These are phyloP conservation scores for Sardinella longiceps DNA, from an alignment of 2,797 vertebrate species.

Conservation along the genomic window DNA sequence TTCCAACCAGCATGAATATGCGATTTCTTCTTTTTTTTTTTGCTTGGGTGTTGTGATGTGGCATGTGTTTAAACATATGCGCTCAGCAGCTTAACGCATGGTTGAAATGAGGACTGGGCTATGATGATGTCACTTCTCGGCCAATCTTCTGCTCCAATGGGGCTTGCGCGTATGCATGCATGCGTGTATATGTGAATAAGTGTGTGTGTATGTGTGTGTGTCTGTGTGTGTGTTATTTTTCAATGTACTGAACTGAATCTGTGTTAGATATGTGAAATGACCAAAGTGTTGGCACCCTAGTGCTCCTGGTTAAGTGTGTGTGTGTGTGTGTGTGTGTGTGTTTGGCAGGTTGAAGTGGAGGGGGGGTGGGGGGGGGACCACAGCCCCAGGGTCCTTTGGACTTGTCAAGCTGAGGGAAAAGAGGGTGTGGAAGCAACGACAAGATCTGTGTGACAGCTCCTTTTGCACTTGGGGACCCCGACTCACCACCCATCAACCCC, in stretches of 20 bases:
- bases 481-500: conserved; percentile 44
- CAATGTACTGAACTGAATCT: not conserved
- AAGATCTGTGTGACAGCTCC: conserved; percentile 69
- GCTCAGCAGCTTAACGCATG: not conserved
- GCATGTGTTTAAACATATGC: not conserved
- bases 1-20: conserved; percentile 1
- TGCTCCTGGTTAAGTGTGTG: conserved; percentile 42
- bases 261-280: conserved; percentile 1
- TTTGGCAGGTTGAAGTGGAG: conserved; percentile 40
- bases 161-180: not conserved
- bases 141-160: conserved; percentile 21
- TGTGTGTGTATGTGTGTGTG: not conserved
- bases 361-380: conserved; percentile 54
- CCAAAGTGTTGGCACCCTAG: not conserved
- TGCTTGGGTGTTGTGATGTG: not conserved
- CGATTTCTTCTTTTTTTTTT: conserved; percentile 14
- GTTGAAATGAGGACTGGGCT: not conserved
- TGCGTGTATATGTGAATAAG: not conserved
- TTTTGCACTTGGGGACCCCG: conserved; percentile 48
- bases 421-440: conserved; percentile 70
- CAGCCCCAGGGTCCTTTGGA: conserved; percentile 42
- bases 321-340: conserved; percentile 44
- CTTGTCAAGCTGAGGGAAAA: conserved; percentile 73
- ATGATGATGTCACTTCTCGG: conserved; percentile 11
- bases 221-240: not conserved